phyloP scores from a whole-genome alignment of 2,113 vertebrate genomes.

The Sus scrofa region DNA sequence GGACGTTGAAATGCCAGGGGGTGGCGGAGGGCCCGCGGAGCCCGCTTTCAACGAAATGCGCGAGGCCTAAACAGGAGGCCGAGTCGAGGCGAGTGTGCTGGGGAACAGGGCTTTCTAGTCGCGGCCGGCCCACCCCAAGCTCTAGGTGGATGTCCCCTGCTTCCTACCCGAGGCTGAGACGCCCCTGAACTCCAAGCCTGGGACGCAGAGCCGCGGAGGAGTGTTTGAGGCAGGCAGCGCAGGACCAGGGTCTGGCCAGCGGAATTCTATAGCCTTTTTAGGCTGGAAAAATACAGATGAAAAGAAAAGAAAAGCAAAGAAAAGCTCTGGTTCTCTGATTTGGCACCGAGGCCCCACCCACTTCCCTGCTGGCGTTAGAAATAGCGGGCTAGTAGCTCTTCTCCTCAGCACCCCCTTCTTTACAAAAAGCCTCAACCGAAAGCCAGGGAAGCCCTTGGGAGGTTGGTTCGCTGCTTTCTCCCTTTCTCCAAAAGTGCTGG shows the following conservation, averaged over 20 bases:
- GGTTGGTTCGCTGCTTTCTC: not conserved
- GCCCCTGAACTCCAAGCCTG: not conserved
- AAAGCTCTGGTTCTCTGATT: not conserved
- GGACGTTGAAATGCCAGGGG: not conserved
- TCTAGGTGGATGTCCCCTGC: too few species aligned
- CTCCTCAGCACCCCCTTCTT: not conserved
- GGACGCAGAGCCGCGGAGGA: fast-evolving
- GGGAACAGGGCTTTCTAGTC: not conserved
- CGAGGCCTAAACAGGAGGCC: not conserved
- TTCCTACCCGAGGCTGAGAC: fast-evolving
- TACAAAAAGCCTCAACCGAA: not conserved
- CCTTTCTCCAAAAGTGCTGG: not conserved
- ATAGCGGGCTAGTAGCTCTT: not conserved
- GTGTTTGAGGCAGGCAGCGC: not conserved
- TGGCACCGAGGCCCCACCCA: not conserved
- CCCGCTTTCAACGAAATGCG: conserved; percentile 67
- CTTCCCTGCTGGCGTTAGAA: not conserved
- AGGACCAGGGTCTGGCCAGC: not conserved
- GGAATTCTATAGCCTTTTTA: not conserved
- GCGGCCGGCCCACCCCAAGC: too few species aligned
- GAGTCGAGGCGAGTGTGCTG: fast-evolving
- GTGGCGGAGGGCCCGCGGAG: not conserved
- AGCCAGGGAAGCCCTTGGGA: not conserved
- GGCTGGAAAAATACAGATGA: not conserved
- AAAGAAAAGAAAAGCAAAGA: not conserved